phyloP scores from a whole-genome alignment of 2,888 invertebrate species.

The Sarcophaga subvicina region DNA sequence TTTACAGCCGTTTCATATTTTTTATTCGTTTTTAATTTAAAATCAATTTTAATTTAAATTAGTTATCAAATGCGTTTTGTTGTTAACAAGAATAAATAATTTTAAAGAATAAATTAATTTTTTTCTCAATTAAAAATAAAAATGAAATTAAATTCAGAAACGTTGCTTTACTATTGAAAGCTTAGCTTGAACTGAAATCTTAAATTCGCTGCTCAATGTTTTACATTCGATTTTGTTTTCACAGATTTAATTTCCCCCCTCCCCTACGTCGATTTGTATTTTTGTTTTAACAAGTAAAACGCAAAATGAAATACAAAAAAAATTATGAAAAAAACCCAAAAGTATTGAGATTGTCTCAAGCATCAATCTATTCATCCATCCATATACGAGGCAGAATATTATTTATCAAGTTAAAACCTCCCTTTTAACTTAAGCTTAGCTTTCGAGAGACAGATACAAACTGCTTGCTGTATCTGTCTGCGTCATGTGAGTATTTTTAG shows the following conservation, averaged over 20 bases:
- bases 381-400: not conserved
- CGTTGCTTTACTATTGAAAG: slow-evolving; percentile 56
- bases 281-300: slow-evolving; percentile 29
- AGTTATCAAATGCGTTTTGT: not conserved
- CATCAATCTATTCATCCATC: slow-evolving; percentile 10
- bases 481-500: not conserved
- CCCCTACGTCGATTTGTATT: not conserved
- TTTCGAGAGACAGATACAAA: not conserved
- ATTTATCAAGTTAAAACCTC: not conserved
- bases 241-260: not conserved
- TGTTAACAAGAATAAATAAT: not conserved
- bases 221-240: slow-evolving; percentile 48
- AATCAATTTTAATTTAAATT: not conserved
- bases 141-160: not conserved
- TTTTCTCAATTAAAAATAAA: not conserved
- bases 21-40: not conserved
- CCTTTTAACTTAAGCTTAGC: not conserved
- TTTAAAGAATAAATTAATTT: not conserved
- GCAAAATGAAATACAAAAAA: not conserved
- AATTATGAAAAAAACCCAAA: slow-evolving; percentile 3
- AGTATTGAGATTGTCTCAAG: slow-evolving; percentile 31
- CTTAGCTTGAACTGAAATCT: slow-evolving; percentile 63
- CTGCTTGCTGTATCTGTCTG: not conserved
- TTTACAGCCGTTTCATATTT: not conserved
- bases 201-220: slow-evolving; percentile 53